Evolutionary conservation across 2,797 vertebrate species (phyloP).

Genomic region (Anableps anableps): DNA sequence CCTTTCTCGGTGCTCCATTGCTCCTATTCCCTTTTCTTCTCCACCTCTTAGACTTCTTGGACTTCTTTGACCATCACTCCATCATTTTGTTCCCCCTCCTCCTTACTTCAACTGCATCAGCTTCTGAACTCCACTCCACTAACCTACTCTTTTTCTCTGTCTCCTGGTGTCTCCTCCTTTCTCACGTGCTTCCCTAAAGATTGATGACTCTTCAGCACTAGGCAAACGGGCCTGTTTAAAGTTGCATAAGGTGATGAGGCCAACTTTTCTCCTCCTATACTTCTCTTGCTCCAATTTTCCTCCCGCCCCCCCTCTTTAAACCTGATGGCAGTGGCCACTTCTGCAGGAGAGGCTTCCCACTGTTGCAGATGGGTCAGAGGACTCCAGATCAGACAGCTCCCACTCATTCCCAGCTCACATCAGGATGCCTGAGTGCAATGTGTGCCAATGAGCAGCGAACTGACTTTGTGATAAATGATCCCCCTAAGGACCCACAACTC

Average conservation of each 20-base stretch:
- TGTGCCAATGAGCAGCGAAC: constrained; percentile 35
- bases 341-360: constrained; percentile 28
- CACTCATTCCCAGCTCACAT: constrained; percentile 31
- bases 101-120: constrained; percentile 29
- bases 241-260: constrained; percentile 84
- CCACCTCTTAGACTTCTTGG: constrained; percentile 32
- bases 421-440: constrained; percentile 48
- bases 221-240: constrained; percentile 80
- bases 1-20: constrained; percentile 21
- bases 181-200: constrained; percentile 76
- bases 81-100: constrained; percentile 27
- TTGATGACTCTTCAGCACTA: constrained; percentile 80
- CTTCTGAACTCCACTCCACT: constrained; percentile 67
- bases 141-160: constrained; percentile 56
- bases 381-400: constrained; percentile 40
- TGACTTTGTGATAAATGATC: constrained; percentile 61
- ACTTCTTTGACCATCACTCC: constrained; percentile 45
- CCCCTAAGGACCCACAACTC: constrained; percentile 29
- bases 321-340: constrained; percentile 46
- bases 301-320: constrained; percentile 18
- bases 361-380: constrained; percentile 43
- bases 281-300: constrained; percentile 19
- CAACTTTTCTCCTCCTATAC: constrained; percentile 55
- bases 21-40: constrained; percentile 15
- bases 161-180: constrained; percentile 59